Evolutionary conservation across 1,140 invertebrate species (phyloP), one percentile per base, ranked within the genome.

Genomic region (Zaprionus africanus): DNA sequence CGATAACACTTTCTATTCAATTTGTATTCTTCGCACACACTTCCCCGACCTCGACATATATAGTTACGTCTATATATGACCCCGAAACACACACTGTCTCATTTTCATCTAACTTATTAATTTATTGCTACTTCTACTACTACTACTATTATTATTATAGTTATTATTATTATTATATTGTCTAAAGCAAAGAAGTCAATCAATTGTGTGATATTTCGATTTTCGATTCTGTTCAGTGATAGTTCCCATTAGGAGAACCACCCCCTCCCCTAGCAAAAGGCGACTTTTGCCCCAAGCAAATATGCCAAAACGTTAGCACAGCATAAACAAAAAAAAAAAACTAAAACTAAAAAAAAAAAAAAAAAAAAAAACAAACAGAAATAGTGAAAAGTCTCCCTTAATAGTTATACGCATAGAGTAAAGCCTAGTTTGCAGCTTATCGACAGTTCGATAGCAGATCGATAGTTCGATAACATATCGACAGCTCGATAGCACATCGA

Each of bases 141-240:
- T 15, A 41, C 15, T 17, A n/a, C 1, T 49, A 49, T 19, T 22
- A 22, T 19, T 11, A 19, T 19, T 19, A 51, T 22, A 22, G 22
- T 51, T 51, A 43, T n/a, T 7, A 43, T 24, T 51, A 51, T 51
- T 22, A 51, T 24, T 22, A 22, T 13, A 51, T 51, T 51, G 22
- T 51, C 46, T 24, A 51, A 22, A 22, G 46, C 46, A 51, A 51
- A 51, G 46, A 73, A 81, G 57, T 57, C 66, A 69, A 72, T 74
- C 56, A 53, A 82, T 87, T 79, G 68, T 88, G 84, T 84, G 81
- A 88, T 88, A 88, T 81, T 58, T 72, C 66, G 46, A 78, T 69
- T 81, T 78, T 72, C 66, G 43, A 78, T 68, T 82, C 71, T 66
- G 77, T 87, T 82, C 75, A 76, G 78, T 79, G 51, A 67, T 87